Conservation (phyloP, 1,140 invertebrate genomes). For the Apis cerana region DNA sequence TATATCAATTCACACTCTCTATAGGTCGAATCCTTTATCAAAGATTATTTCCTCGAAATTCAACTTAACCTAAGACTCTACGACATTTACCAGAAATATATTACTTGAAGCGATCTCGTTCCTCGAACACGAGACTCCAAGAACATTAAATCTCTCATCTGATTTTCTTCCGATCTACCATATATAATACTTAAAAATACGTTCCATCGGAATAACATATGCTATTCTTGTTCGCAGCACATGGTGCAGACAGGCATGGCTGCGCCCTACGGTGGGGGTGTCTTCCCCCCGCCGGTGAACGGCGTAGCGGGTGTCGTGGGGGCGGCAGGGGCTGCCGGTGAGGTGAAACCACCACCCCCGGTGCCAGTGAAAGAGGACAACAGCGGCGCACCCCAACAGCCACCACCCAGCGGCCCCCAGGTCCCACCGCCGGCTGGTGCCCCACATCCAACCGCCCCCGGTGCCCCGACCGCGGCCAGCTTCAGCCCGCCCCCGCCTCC, state of each 20-base stretch:
- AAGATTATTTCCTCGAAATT: no score
- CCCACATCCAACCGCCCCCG: constrained; percentile 71
- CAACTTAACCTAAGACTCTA: no score
- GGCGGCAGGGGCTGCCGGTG: constrained; percentile 77
- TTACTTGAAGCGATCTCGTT: no score
- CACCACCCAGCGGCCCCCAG: constrained; percentile 72
- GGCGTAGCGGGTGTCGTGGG: constrained; percentile 85
- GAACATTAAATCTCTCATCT: no score
- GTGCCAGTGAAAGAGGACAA: constrained; percentile 78
- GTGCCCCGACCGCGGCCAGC: constrained; percentile 73
- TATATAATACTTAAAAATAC: neutral
- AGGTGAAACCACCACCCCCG: constrained; percentile 73
- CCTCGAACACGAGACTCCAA: no score
- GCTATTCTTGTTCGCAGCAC: constrained; percentile 87
- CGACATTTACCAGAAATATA: no score
- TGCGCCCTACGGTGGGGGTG: constrained; percentile 90
- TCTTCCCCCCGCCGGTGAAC: constrained; percentile 88
- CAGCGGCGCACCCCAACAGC: constrained; percentile 72
- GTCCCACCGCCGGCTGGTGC: constrained; percentile 71
- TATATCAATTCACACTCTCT: no score
- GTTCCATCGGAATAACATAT: neutral
- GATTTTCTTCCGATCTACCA: no score
- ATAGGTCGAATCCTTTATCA: no score
- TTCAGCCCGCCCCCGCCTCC: constrained; percentile 79
- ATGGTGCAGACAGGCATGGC: constrained; percentile 97